These are phyloP conservation scores for Pteronura brasiliensis DNA, from an alignment of 2,113 vertebrate genomes.

Conservation along the genomic window DNA sequence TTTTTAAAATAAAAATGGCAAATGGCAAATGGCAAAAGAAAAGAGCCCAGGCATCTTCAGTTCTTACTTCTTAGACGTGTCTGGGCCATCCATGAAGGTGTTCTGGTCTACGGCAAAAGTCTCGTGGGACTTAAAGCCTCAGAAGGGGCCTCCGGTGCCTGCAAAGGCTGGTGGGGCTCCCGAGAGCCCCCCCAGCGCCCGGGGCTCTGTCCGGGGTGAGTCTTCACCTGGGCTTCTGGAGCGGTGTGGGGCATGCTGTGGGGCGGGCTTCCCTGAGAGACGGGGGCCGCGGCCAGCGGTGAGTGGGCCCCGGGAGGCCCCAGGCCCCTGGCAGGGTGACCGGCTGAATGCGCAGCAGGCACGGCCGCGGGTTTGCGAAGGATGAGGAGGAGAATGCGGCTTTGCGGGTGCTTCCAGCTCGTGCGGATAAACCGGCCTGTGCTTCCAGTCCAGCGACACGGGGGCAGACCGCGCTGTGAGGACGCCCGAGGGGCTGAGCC, in stretches of 20 bases:
- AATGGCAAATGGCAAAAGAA: not conserved
- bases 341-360: fast-evolving
- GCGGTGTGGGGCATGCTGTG: no score
- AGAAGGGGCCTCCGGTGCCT: fast-evolving
- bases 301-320: fast-evolving
- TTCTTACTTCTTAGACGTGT: not conserved
- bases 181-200: not conserved
- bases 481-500: not conserved
- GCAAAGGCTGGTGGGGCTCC: not conserved
- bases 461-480: fast-evolving
- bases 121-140: not conserved
- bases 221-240: not conserved
- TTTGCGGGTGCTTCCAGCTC: not conserved
- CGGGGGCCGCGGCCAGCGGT: fast-evolving
- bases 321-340: not conserved
- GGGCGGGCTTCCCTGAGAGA: not conserved
- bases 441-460: not conserved
- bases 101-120: fast-evolving
- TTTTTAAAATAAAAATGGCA: not conserved
- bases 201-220: not conserved
- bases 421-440: not conserved
- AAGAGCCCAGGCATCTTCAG: no score
- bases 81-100: fast-evolving
- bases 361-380: fast-evolving
- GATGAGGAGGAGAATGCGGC: no score